phyloP scores from a whole-genome alignment of 2,888 invertebrate genomes.

The Ormyrus nitidulus region DNA sequence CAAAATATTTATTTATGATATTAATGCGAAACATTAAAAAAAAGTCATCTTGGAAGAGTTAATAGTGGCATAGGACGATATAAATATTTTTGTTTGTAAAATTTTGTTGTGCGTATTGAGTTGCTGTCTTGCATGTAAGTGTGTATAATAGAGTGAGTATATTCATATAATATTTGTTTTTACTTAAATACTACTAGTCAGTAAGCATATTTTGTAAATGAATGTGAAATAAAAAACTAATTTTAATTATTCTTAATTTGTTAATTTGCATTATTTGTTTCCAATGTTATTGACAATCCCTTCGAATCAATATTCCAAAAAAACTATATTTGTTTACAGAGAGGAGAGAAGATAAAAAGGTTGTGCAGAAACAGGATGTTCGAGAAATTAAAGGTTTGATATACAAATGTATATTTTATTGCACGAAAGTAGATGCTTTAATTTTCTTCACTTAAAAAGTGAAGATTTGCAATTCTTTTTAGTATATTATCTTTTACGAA shows the following conservation, averaged over 20 bases:
- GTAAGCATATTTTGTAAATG: slow-evolving; percentile 52
- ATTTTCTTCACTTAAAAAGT: too few species aligned
- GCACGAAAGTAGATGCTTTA: too few species aligned
- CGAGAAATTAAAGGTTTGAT: slow-evolving; percentile 74
- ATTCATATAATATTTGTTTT: neutral
- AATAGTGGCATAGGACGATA: neutral
- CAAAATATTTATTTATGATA: neutral
- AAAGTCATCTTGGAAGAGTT: neutral
- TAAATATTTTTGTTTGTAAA: slow-evolving; percentile 1
- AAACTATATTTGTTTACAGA: slow-evolving; percentile 63
- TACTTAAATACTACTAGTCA: slow-evolving; percentile 4
- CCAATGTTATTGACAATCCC: too few species aligned
- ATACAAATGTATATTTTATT: slow-evolving; percentile 57
- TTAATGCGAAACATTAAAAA: neutral
- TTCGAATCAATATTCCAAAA: neutral
- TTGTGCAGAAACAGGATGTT: slow-evolving; percentile 72
- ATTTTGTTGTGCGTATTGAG: slow-evolving; percentile 1
- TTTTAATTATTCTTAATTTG: neutral
- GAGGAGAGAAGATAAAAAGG: slow-evolving; percentile 69
- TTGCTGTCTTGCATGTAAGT: slow-evolving; percentile 19
- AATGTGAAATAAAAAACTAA: slow-evolving; percentile 48
- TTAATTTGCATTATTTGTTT: neutral
- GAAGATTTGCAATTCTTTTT: too few species aligned
- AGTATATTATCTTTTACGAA: too few species aligned
- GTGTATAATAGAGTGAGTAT: slow-evolving; percentile 4